A percentile compares a stretch with the other conserved stretches of the same genome.
Evolutionary conservation across 2,797 vertebrate species (phyloP).

Genomic region (Acrossocheilus wenchowensis): DNA sequence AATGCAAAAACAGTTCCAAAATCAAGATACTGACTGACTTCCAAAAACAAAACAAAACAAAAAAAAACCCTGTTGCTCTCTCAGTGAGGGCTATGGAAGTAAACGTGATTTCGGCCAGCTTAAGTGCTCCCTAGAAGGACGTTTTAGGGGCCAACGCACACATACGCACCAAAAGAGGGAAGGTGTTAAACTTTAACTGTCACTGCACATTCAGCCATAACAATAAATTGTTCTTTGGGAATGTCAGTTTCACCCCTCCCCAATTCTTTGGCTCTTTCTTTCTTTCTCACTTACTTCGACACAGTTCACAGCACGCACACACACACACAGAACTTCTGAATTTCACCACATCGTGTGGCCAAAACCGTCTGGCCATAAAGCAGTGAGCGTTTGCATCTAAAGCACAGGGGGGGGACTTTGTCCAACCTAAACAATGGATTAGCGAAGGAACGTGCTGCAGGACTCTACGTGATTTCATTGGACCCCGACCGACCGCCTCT

Average conservation of each 20-base stretch:
- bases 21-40: conserved; percentile 71
- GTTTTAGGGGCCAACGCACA: conserved; percentile 62
- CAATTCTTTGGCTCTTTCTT: conserved; percentile 7
- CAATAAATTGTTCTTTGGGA: conserved; percentile 77
- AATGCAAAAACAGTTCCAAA: conserved; percentile 71
- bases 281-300: conserved; percentile 23
- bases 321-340: conserved; percentile 43
- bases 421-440: conserved; percentile 62
- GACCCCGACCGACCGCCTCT: conserved; percentile 19
- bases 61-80: conserved; percentile 58
- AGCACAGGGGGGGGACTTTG: conserved; percentile 43
- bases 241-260: conserved; percentile 62
- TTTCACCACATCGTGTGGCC: conserved; percentile 39
- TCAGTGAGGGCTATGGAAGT: conserved; percentile 65
- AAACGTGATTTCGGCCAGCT: conserved; percentile 73
- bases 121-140: conserved; percentile 78
- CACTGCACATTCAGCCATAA: conserved; percentile 75
- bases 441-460: conserved; percentile 51
- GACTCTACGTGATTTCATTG: conserved; percentile 38
- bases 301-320: conserved; percentile 16
- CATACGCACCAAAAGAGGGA: conserved; percentile 54
- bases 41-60: conserved; percentile 43
- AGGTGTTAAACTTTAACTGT: conserved; percentile 71
- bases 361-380: conserved; percentile 47
- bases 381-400: conserved; percentile 52